Percentiles rank a stretch among this genome's conserved stretches.
Conservation (phyloP, 2,113 vertebrate genomes). For the Turdus rufiventris region DNA sequence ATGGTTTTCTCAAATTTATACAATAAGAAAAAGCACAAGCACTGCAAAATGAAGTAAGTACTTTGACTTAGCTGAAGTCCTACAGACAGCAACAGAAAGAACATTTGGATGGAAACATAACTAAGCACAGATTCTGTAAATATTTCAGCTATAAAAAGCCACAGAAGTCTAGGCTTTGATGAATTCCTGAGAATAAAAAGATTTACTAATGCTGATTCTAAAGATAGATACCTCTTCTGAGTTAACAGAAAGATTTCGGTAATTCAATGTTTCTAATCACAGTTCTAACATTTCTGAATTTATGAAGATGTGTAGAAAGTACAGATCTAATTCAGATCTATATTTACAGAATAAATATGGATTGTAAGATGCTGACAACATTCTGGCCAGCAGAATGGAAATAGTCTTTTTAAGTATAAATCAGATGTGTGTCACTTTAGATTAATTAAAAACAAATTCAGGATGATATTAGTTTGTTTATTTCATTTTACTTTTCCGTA, state of each 20-base stretch:
- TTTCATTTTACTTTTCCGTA: not conserved
- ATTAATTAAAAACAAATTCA: not conserved
- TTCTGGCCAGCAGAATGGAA: not conserved
- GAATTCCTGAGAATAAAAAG: not conserved
- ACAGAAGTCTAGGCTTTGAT: not conserved
- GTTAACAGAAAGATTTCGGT: not conserved
- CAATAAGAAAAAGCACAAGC: not conserved
- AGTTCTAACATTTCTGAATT: not conserved
- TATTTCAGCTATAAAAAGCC: slow-evolving; percentile 18
- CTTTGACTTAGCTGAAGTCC: not conserved
- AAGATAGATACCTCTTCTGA: not conserved
- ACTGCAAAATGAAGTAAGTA: not conserved
- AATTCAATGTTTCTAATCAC: not conserved
- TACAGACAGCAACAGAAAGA: slow-evolving; percentile 7
- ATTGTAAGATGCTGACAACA: not conserved
- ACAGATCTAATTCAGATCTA: not conserved
- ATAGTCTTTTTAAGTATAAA: not conserved
- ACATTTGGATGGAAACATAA: not conserved
- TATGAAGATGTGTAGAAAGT: not conserved
- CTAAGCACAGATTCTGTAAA: slow-evolving; percentile 21
- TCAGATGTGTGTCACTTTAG: not conserved
- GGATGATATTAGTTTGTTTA: not conserved
- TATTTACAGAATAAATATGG: not conserved
- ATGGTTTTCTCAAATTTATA: not conserved
- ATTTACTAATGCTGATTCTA: not conserved